Evolutionary conservation across 1,140 invertebrate species (phyloP), one percentile per base, ranked within the genome.

Genomic region (Meloidogyne exigua): DNA sequence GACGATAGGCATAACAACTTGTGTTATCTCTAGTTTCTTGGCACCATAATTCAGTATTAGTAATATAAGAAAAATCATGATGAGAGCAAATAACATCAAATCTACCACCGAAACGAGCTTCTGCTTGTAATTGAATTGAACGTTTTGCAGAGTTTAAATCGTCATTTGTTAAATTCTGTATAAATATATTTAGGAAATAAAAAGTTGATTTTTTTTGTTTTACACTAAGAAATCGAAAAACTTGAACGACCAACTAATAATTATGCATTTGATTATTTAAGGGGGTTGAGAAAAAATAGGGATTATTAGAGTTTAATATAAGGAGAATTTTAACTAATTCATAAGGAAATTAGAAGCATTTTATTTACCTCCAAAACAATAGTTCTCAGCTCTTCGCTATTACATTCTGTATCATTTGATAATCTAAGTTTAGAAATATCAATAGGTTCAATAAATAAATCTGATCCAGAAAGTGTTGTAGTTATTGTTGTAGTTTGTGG

Each of bases 391-490:
- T 81, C 79, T 66, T 84, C 81, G 44, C 71, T 78, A 63, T 82
- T 82, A 71, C 81, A 82, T 64, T 82, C 81, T 5, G 82, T 72
- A 63, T 82, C 82, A 63, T 82, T 82, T 18, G 79, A 85, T 25
- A 82, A 49, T 26, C 73, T 83, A 18, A 82, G 44, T 66, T 76
- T 25, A 25, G 49, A 63, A 57, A 82, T 81, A 26, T 76, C 78
- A 42, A 82, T 71, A 15, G 82, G 79, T 71, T 81, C 79, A 57
- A 62, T 63, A 36, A 78, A 62, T n/a, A 57, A 15, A 25, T 75
- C 75, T 23, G 74, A 7, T 70, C 4, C 32, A n/a, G 49, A n/a
- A 57, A n/a, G 49, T 57, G 49, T 57, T 57, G 49, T 57, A 7
- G 49, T n/a, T 57, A n/a, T 57, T 57, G 49, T n/a, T 57, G 49